Base-by-base conservation (phyloP, 2,888 invertebrate species). In the Sphaeridia pumilis region DNA sequence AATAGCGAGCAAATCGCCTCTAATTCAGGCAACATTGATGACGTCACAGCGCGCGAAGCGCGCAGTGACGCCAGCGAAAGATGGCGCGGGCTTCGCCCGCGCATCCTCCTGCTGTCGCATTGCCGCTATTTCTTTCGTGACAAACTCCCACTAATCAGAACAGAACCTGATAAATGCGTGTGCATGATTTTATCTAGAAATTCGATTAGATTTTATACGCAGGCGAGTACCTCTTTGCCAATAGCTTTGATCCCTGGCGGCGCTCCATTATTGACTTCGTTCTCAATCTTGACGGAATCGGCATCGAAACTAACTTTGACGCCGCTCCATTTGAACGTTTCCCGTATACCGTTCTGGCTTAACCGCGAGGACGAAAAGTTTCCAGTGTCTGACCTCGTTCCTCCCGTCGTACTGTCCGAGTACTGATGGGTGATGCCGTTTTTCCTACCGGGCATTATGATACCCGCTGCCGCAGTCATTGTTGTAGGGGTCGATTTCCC, bases 221-320 rank as follows among this genome's bases (percentile, higher is more conserved):
- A 46, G 22, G 24, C 25, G 12, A 21, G 31, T 17, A 65, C 65
- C 64, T 65, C 65, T 58, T 65, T 65, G 31, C 65, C 65, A 54
- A 65, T 57, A 35, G 56, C 53, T 49, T 62, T 64, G 44, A 62
- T 59, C 34, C 61, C 64, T 7, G 58, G 58, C n/a, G 61, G 64
- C 14, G 52, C 61, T 22, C 63, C 64, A 49, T 65, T 65, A n/a
- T n/a, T n/a, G 5, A 61, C 63, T 58, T 63, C 64, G 54, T 65
- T 65, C 46, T 65, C 65, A 45, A 65, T 65, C 53, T 65, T 65
- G 34, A 62, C 59, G 10, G 61, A 60, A 43, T 65, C 64, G 4
- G 64, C 64, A 55, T 65, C 65, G 49, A 65, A 63, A 41, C 63
- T 63, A 27, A 65, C 62, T 14, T 58, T 63, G 47, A 65, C 65